Evolutionary conservation across 2,888 invertebrate species (phyloP), one percentile per base, ranked within the genome.

Genomic region (Oxycera nigricornis): DNA sequence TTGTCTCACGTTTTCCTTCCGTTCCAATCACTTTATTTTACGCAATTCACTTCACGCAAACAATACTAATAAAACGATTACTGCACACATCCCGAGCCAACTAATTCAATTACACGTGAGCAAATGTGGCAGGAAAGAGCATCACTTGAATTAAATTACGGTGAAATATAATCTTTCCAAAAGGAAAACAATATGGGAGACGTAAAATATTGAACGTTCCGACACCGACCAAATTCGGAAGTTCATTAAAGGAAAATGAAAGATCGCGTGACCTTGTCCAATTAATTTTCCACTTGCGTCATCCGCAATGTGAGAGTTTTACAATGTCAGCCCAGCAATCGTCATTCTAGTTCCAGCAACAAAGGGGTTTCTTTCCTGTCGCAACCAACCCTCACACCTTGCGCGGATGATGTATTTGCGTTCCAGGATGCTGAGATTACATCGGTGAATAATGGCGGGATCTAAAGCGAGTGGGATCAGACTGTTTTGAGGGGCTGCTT

Each of bases 191-290:
- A 11, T 24, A 41, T 41, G 65, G 1, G 41, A 9, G 20, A 41
- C 14, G 14, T 39, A 65, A 20, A n/a, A 59, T 59, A 59, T 59
- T 28, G 28, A 28, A 65, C 39, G 30, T 41, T 9, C 65, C 41
- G 65, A 2, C 39, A 65, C 39, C 41, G 35, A 65, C 65, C 39
- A 70, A 70, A 55, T 70, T 31, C 31, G 55, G 70, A 70, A 55
- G 31, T 70, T 70, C 70, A 70, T 70, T 55, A 70, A 55, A 70
- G 30, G 55, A 70, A 70, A 70, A 67, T 65, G 65, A 76, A 74
- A 76, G 74, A 68, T 79, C 75, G 79, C 79, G 79, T 79, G 79
- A 78, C 78, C 79, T 78, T 78, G 77, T 78, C 76, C 77, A 77
- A 78, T 78, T 78, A 74, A 78, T 78, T 78, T 78, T 74, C 74